Evolutionary conservation across 2,888 invertebrate species (phyloP).

Genomic region (Agonopterix alstromeriana): DNA sequence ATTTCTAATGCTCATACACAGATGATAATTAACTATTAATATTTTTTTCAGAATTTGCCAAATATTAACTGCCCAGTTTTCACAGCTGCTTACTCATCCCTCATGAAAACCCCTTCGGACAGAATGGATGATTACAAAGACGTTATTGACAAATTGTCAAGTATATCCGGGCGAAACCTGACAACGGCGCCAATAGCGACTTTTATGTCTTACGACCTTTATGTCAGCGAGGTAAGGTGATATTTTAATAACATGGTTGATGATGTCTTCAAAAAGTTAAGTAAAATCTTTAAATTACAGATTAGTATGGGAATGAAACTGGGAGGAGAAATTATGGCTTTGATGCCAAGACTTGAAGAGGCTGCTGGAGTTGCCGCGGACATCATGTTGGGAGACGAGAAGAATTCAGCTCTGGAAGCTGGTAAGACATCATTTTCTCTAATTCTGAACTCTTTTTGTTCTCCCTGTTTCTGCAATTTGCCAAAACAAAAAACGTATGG

Average conservation of each 20-base stretch:
- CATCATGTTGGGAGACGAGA: slow-evolving; percentile 16
- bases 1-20: too few relatives aligned
- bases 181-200: background rate
- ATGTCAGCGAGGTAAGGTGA: background rate
- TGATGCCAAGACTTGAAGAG: slow-evolving; percentile 15
- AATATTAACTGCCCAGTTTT: slow-evolving; percentile 1
- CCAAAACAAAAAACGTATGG: too few relatives aligned
- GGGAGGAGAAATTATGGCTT: background rate
- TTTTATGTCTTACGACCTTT: background rate
- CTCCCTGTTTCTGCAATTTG: too few relatives aligned
- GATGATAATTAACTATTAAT: too few relatives aligned
- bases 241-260: background rate
- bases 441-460: background rate
- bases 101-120: background rate
- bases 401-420: slow-evolving; percentile 13
- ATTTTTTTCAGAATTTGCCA: slow-evolving; percentile 1
- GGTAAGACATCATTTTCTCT: slow-evolving; percentile 15
- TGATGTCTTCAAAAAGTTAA: too few relatives aligned
- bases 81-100: background rate
- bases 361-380: slow-evolving; percentile 23
- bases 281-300: background rate
- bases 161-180: background rate
- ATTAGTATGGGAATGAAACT: background rate
- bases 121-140: background rate
- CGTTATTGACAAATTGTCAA: background rate